These are phyloP conservation scores for Linyphia triangularis DNA, from an alignment of 2,888 invertebrate species.

Conservation along the genomic window DNA sequence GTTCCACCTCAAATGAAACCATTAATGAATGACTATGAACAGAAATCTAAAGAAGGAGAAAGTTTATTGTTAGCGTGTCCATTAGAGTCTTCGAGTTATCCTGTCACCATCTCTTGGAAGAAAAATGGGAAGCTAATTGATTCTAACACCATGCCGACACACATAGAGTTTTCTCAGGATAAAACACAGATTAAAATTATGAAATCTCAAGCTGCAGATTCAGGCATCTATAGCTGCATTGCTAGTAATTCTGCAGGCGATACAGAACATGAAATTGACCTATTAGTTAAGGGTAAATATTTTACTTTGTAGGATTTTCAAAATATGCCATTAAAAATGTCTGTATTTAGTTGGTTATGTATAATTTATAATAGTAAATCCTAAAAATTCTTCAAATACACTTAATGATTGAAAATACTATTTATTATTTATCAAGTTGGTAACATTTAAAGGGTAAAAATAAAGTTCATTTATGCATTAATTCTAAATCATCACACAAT, in stretches of 20 bases:
- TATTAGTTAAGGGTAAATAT: constrained; percentile 74
- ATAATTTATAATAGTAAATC: too few relatives aligned
- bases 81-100: constrained; percentile 48
- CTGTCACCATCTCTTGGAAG: constrained; percentile 83
- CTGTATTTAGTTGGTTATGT: too few relatives aligned
- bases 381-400: too few relatives aligned
- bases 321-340: too few relatives aligned
- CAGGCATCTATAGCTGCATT: constrained; percentile 82
- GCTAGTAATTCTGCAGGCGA: constrained; percentile 83
- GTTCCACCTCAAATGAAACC: constrained; percentile 58
- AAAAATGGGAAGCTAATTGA: constrained; percentile 80
- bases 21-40: neutral
- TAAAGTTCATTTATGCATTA: too few relatives aligned
- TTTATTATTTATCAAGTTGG: too few relatives aligned
- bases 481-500: too few relatives aligned
- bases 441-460: too few relatives aligned
- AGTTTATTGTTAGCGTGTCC: constrained; percentile 57
- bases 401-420: too few relatives aligned
- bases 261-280: constrained; percentile 78
- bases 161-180: constrained; percentile 64
- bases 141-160: constrained; percentile 56
- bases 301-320: too few relatives aligned
- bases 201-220: constrained; percentile 79
- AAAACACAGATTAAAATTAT: constrained; percentile 57
- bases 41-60: constrained; percentile 61